Base-by-base conservation (phyloP, 2,113 vertebrate genomes). In the Corythoichthys intestinalis region DNA sequence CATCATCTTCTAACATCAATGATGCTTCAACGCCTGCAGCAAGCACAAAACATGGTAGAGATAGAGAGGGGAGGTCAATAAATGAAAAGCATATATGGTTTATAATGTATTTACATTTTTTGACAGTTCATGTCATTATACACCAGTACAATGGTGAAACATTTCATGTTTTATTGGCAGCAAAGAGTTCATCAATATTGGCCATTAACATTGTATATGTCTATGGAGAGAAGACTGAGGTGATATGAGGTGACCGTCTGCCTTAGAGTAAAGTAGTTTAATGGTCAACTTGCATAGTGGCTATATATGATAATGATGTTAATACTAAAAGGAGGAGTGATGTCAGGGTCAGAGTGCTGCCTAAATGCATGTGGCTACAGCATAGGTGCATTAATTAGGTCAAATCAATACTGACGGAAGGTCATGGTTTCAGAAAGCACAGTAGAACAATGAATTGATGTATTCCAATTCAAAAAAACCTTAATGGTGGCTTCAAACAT, bases 91-190 rank as follows among this genome's bases (percentile, higher is more conserved):
- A 74, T 73, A 66, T 44, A 50, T 66, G 47, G 20, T 46, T 34
- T 34, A 60, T 68, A 39, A 49, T 65, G 53, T 66, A 77, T 83
- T 83, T 78, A 72, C 80, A 75, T 15, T 74, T 60, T 77, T 72
- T 76, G 73, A 73, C 76, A 74, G 68, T 46, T n/a, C 34, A n/a
- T 57, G 64, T 50, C 12, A 37, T 57, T 47, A 67, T 48, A 75
- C 34, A 20, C 4, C 37, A 60, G 3, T 63, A 66, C 66, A 82
- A 70, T 44, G 73, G 74, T 71, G 38, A 60, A 71, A 60, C 72
- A 75, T 72, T 54, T 78, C 71, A 34, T 64, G 58, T 68, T 60
- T 72, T 75, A 67, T n/a, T 65, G 62, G 75, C 20, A 66, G 66
- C 69, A 71, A 4, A 11, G 41, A 38, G 66, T 6, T 41, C 2